Base-by-base conservation (phyloP, 2,888 invertebrate species). In the Watsonalla cultraria region DNA sequence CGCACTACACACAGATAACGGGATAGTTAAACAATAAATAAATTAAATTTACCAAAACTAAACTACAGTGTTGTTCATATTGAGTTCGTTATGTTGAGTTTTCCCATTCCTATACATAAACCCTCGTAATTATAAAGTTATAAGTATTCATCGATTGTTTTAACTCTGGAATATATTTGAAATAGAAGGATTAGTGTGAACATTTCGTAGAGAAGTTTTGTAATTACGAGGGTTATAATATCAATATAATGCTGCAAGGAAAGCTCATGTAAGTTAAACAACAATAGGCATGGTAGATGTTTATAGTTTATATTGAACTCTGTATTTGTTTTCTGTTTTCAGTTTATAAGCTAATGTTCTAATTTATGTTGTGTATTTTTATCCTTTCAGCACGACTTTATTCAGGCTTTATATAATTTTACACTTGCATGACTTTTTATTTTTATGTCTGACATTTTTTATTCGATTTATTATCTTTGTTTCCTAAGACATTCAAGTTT, bases 21-120 rank as follows among this genome's bases (percentile, higher is more conserved):
- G 86, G 80, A 68, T 87, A 87, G 84, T 85, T 86, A 85, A 85
- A 83, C 75, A 79, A 86, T 86, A 82, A 88, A 87, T 84, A 81
- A 84, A 82, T 78, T 72, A 77, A 83, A 80, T 51, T 51, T 51
- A 45, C 51, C 13, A 37, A 46, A 46, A 61, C 58, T 65, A 47
- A 24, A 24, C 24, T 63, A 66, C 46, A 51, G 56, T 69, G 55
- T 58, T 54, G 56, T 59, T 51, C 53, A 47, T 54, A 57, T 65
- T 65, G 9, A 54, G 56, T 62, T 53, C 24, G 24, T 24, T 24
- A 24, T 24, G 24, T 24, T 24, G 24, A 24, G 24, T 24, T 24
- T 24, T 24, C 24, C 24, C 24, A 24, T 24, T 24, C 24, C 24
- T 1, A 2, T 24, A 24, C 24, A 24, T 2, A 2, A 24, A 24